A percentile compares a stretch with the other conserved stretches of the same genome.
phyloP scores from a whole-genome alignment of 2,888 invertebrate genomes.

The Eupelmus urozonus region DNA sequence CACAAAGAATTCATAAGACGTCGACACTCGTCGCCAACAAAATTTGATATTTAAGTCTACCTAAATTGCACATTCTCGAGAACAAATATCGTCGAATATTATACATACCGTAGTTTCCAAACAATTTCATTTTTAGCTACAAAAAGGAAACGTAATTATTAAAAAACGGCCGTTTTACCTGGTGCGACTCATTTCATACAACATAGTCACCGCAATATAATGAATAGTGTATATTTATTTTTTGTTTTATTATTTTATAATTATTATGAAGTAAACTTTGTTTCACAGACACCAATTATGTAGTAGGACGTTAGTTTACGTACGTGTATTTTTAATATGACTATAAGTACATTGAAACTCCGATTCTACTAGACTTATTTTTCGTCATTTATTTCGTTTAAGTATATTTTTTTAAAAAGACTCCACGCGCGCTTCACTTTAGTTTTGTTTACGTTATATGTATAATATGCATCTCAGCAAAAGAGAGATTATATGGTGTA shows the following conservation, averaged over 20 bases:
- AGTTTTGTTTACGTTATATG: slow-evolving; percentile 50
- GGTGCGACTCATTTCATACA: no score
- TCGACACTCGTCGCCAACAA: slow-evolving; percentile 4
- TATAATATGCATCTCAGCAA: slow-evolving; percentile 58
- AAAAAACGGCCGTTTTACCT: no score
- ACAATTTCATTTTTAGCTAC: neutral
- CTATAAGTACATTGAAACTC: slow-evolving; percentile 61
- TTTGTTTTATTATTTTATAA: slow-evolving; percentile 20
- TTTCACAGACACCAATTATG: slow-evolving; percentile 68
- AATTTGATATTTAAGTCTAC: slow-evolving; percentile 24
- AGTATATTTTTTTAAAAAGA: slow-evolving; percentile 60
- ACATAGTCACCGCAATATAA: slow-evolving; percentile 25
- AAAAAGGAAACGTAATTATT: slow-evolving; percentile 33
- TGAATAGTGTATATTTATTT: slow-evolving; percentile 34
- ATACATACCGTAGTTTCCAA: slow-evolving; percentile 22
- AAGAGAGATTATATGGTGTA: slow-evolving; percentile 60
- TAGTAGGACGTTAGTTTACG: slow-evolving; percentile 63
- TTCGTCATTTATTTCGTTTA: slow-evolving; percentile 46
- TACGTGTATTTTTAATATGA: slow-evolving; percentile 56
- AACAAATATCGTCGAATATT: slow-evolving; percentile 27
- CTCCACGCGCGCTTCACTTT: slow-evolving; percentile 51
- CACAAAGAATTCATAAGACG: neutral
- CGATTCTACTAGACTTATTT: slow-evolving; percentile 56
- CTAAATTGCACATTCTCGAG: slow-evolving; percentile 36
- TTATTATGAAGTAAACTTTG: slow-evolving; percentile 57